A percentile compares a stretch with the other conserved stretches of the same genome.
phyloP scores from a whole-genome alignment of 2,797 vertebrate genomes.

The Danio kyathit region DNA sequence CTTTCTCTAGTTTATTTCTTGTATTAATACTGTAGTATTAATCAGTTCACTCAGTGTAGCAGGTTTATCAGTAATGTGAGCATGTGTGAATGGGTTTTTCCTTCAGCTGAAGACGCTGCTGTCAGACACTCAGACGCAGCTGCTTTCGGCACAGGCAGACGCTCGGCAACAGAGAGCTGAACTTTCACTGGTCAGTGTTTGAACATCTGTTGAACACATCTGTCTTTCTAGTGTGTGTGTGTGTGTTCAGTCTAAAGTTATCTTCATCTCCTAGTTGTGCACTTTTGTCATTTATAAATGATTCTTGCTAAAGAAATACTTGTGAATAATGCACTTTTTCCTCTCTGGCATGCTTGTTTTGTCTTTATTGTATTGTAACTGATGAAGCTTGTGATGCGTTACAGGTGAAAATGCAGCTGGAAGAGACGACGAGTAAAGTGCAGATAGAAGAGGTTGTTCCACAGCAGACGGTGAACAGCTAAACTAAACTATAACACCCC shows the following conservation, averaged over 20 bases:
- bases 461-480: slow-evolving; percentile 74
- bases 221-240: not conserved
- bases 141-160: slow-evolving; percentile 80
- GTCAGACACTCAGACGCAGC: slow-evolving; percentile 79
- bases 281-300: slow-evolving; percentile 5
- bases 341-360: not conserved
- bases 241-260: not conserved
- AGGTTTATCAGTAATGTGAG: too few relatives aligned
- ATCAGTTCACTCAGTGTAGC: too few relatives aligned
- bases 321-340: not conserved
- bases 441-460: slow-evolving; percentile 75
- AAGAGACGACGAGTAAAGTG: slow-evolving; percentile 68
- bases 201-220: not conserved
- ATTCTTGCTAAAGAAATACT: not conserved
- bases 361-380: not conserved
- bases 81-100: not conserved
- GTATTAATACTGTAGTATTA: too few relatives aligned
- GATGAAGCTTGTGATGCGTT: not conserved
- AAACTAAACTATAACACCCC: slow-evolving; percentile 40
- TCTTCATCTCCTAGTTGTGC: not conserved
- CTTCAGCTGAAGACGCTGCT: slow-evolving; percentile 81
- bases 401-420: slow-evolving; percentile 80
- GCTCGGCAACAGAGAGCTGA: slow-evolving; percentile 82
- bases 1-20: too few relatives aligned
- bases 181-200: slow-evolving; percentile 78